Evolutionary conservation across 2,888 invertebrate species (phyloP), one percentile per base, ranked within the genome.

Genomic region (Ethmia dodecea): DNA sequence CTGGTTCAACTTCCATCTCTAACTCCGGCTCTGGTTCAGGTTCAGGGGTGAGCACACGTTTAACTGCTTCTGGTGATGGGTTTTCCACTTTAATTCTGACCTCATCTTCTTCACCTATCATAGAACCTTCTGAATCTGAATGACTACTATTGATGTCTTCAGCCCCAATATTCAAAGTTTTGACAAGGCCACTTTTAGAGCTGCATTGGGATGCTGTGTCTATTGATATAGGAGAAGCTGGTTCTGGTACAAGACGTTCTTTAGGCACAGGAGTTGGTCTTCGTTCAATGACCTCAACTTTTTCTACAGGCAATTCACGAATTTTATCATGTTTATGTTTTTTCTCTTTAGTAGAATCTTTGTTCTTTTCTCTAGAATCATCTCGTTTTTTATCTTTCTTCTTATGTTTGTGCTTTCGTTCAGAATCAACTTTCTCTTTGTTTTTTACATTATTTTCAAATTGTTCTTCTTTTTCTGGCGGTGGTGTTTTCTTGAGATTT

Each of bases 351-450:
- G 49, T 77, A 1, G 74, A 69, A 16, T 89, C 90, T 49, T 89
- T 88, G 29, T 90, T 90, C 53, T 89, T 89, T 29, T 90, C 90
- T 51, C 89, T 88, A 11, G 81, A 80, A 47, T 91, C 91, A 57
- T 90, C 86, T 35, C 88, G 87, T 56, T 90, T 92, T 54, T 91
- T 92, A 45, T 90, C 89, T 62, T 90, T 89, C 62, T 89, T 89
- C 72, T 90, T 90, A 47, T 89, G 89, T 58, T 90, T 90, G 46
- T 89, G 89, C 50, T 88, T 88, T 43, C 86, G 80, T 55, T 88
- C 88, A 29, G 74, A 65, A 37, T 87, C 81, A 35, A 80, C 76
- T 52, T 88, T 88, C 12, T 88, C 89, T 61, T 81, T 86, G 34
- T 75, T 59, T 54, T 86, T 87, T n/a, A n/a, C n/a, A 28, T 73